A percentile compares a stretch with the other conserved stretches of the same genome.
These are phyloP conservation scores for Copsychus sechellarum DNA, from an alignment of 2,113 vertebrate genomes.

Conservation along the genomic window DNA sequence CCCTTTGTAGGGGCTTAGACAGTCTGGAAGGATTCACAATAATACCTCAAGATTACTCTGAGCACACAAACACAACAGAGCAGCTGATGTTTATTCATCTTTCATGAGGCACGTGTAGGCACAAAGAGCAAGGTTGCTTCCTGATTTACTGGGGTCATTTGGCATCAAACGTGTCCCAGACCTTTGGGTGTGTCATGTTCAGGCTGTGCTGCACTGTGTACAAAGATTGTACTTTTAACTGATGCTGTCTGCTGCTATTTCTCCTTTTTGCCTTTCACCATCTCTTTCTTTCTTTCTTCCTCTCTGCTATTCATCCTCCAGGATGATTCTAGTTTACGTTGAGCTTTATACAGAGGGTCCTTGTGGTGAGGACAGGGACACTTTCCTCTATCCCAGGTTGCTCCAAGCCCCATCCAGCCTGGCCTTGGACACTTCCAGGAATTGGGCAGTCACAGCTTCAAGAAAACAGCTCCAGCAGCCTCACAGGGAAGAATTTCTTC, in stretches of 20 bases:
- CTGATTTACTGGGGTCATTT: not conserved
- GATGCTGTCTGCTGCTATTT: not conserved
- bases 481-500: not conserved
- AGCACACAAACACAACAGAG: not conserved
- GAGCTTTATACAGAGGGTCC: not conserved
- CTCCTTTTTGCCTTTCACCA: not conserved
- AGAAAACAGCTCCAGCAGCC: not conserved
- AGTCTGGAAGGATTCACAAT: constrained; percentile 19
- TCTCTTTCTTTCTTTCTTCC: not conserved
- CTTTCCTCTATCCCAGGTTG: not conserved
- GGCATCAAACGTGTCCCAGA: not conserved
- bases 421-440: not conserved
- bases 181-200: not conserved
- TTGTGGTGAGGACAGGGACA: not conserved
- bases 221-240: not conserved
- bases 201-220: not conserved
- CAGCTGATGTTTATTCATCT: constrained; percentile 46
- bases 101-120: not conserved
- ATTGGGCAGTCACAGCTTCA: not conserved
- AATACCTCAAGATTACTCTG: not conserved
- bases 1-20: not conserved
- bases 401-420: not conserved
- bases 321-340: not conserved
- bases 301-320: not conserved
- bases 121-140: not conserved